Percentiles rank a stretch among this genome's conserved stretches.
Evolutionary conservation across 2,113 vertebrate genomes (phyloP).

Genomic region (Gambusia affinis): DNA sequence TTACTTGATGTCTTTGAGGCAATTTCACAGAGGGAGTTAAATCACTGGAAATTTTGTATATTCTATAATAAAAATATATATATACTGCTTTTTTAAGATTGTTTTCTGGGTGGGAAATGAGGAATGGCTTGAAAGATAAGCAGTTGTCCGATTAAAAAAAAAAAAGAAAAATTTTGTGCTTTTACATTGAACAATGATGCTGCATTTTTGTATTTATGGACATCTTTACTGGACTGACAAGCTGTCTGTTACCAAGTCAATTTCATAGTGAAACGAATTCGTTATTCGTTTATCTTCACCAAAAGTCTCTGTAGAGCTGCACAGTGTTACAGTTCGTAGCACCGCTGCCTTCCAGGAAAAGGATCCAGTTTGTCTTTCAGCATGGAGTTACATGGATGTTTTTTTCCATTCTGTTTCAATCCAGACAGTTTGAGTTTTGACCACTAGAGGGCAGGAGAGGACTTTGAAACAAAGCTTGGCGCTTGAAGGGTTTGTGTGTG

Average conservation of each 20-base stretch:
- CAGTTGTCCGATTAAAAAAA: too few species aligned
- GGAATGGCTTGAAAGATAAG: too few species aligned
- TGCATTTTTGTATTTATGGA: not conserved
- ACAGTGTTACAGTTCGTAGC: too few species aligned
- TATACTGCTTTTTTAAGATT: too few species aligned
- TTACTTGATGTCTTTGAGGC: too few species aligned
- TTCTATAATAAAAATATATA: too few species aligned
- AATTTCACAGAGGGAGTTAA: too few species aligned
- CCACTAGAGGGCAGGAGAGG: conserved; percentile 72
- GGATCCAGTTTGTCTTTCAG: too few species aligned
- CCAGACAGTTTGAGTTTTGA: conserved; percentile 17
- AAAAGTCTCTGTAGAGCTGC: not conserved
- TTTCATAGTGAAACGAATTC: not conserved
- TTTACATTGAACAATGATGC: not conserved
- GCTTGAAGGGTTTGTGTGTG: not conserved
- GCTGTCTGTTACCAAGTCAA: not conserved
- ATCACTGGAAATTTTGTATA: too few species aligned
- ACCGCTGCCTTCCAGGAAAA: too few species aligned
- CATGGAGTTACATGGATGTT: too few species aligned
- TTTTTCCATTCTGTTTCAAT: conserved; percentile 10
- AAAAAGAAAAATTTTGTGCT: not conserved
- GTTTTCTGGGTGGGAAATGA: too few species aligned
- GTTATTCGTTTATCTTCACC: not conserved
- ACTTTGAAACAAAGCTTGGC: not conserved
- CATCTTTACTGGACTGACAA: not conserved